Base-by-base conservation (phyloP, 2,888 invertebrate genomes). In the Plagodis pulveraria region DNA sequence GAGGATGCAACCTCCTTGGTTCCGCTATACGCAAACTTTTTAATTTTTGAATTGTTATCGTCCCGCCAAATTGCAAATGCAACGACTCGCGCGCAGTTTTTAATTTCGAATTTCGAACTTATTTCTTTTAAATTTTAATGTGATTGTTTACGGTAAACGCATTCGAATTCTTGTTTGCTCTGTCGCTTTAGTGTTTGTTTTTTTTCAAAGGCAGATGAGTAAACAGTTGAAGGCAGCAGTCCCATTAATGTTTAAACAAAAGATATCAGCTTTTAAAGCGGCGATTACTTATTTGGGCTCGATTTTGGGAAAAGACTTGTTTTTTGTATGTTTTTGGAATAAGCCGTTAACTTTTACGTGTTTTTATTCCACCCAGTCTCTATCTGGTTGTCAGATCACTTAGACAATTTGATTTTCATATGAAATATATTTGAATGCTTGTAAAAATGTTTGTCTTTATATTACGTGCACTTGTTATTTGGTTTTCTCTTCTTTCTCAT, bases 401-500 rank as follows among this genome's bases (percentile, higher is more conserved):
- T 66, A 60, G 61, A 66, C 62, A 65, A 70, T 72, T 58, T 45
- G 50, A 55, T 67, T 62, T 22, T 36, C 43, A 48, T 69, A 72
- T 70, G 70, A 66, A 69, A 56, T 5, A 11, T 2, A 22, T 67
- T 62, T 68, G 61, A 67, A 72, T 73, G 66, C 68, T 55, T 5
- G 6, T 45, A 6, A 22, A 6, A n/a, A 41, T 41, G n/a, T 12
- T n/a, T 43, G 58, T 62, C 54, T 55, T 56, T 53, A 65, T 57
- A 22, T 22, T 22, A 22, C 22, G 22, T 50, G 33, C 45, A 46
- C 58, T 59, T 44, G 10, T 10, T 68, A 65, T 68, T 79, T 63
- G 76, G 72, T 87, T 90, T 91, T 86, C 91, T 89, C 87, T 88
- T 91, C 78, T 91, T 91, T 89, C 83, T 89, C 91, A 90, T 91